Percentiles rank a stretch among this genome's conserved stretches.
phyloP scores from a whole-genome alignment of 2,797 vertebrate species.

The Syngnathus acus region DNA sequence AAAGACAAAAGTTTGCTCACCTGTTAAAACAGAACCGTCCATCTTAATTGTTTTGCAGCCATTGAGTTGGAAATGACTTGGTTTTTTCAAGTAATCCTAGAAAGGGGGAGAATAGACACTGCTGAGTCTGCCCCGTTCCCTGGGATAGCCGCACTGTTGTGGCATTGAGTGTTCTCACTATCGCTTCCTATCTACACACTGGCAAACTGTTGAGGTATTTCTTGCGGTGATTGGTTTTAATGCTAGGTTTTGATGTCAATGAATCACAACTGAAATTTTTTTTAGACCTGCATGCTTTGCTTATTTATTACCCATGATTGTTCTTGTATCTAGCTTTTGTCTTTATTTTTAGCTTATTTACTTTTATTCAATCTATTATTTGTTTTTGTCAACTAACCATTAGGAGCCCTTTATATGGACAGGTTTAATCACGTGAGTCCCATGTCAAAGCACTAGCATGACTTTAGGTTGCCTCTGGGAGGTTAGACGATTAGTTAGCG shows the following conservation, averaged over 20 bases:
- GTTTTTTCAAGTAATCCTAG: constrained; percentile 99
- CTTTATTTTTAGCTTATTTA: constrained; percentile 44
- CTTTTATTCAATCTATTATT: constrained; percentile 57
- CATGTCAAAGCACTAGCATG: constrained; percentile 82
- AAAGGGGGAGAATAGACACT: constrained; percentile 99
- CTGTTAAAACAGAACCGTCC: constrained; percentile 82
- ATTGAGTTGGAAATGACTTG: constrained; percentile 99
- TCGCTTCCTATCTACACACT: constrained; percentile 99
- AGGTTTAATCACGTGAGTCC: constrained; percentile 78
- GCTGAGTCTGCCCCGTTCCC: constrained; percentile 99
- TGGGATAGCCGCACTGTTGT: constrained; percentile 99
- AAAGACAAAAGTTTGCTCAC: constrained; percentile 65
- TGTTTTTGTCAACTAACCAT: constrained; percentile 90
- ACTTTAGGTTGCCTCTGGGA: constrained; percentile 75
- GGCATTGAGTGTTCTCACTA: constrained; percentile 99
- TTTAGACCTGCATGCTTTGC: constrained; percentile 99
- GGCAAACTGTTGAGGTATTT: constrained; percentile 99
- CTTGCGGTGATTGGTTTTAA: constrained; percentile 99
- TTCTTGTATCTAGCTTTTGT: constrained; percentile 65
- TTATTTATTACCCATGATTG: constrained; percentile 88
- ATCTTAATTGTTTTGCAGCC: constrained; percentile 99
- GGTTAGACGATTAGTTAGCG: constrained; percentile 60
- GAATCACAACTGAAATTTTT: constrained; percentile 70
- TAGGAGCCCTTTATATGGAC: constrained; percentile 79
- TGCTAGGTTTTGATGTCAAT: constrained; percentile 86